Evolutionary conservation across 2,797 vertebrate genomes (phyloP), one percentile per base, ranked within the genome.

Genomic region (Melopsittacus undulatus): DNA sequence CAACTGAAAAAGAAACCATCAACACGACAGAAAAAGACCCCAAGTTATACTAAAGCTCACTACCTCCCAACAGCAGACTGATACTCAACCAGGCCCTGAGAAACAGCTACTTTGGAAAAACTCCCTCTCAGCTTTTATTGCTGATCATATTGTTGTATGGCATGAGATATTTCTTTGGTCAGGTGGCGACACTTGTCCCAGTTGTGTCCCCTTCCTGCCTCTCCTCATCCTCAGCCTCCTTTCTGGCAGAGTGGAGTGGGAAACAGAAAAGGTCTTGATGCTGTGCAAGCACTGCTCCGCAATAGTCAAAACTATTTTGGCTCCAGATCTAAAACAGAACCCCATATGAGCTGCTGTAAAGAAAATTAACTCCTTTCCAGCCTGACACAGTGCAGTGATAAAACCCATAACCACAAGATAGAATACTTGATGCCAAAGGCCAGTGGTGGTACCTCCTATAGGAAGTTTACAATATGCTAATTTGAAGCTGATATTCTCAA

Each of bases 361-460:
- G 30, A 75, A 92, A 83, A 45, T 18, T 40, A 72, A 69, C 29
- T 66, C 8, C 24, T 70, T 40, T 26, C 8, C 29, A 67, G 30
- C 15, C 9, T 0, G 0, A 29, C 3, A 1, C 17, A 56, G 14
- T 9, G 10, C 9, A 68, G 14, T 10, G 7, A 79, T 52, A 72
- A 90, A 87, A 79, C 16, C 19, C 10, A 29, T 68, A 64, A 69
- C 4, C 10, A 11, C 13, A 54, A 76, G 83, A 69, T 2, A 73
- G 8, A 66, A 52, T 26, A 29, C 5, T 4, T 15, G 10, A 82
- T 13, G 19, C 15, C 5, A 16, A 78, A 36, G 26, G 30, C 49
- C 49, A 86, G 0, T 30, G 20, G 5, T 40, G 34, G 13, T 15
- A 49, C 5, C 3, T 82, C 40, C 72, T 57, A 66, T 3, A 61